Base-by-base conservation (phyloP, 2,888 invertebrate species). In the Furcula furcula region DNA sequence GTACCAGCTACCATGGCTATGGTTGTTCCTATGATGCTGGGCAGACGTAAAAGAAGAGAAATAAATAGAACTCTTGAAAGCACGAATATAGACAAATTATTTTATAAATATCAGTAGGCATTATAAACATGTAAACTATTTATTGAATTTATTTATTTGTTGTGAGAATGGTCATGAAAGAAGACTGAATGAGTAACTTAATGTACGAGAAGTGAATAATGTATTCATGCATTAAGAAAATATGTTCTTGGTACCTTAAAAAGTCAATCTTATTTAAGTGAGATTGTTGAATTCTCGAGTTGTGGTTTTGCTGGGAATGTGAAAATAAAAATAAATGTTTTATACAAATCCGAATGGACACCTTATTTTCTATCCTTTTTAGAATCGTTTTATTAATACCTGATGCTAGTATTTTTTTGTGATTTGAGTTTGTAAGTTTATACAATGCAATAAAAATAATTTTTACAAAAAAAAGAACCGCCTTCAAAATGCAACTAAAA, bases 1-100 rank as follows among this genome's bases (percentile, higher is more conserved):
- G 89, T 95, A 11, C 94, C 94, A 4, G 94, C 94, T 0, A 94
- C 94, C 0, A 93, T 94, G 92, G 94, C 94, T 0, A 93, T 94
- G 92, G 89, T 95, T 49, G 92, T 94, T 20, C 95, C 95, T 0
- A 92, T 94, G 91, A 92, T 94, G 71, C 81, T 94, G 39, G 93
- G 93, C 5, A 66, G 78, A 50, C 73, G 83, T n/a, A 58, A 77
- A 46, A 77, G 77, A 58, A 65, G 84, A 46, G 76, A 76, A 21
- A 42, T 74, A 20, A 55, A 35, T 33, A 45, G 31, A 43, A 48
- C 39, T 13, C 40, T 55, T 26, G 48, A 56, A 40, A 42, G 65
- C 34, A 36, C 59, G 27, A 48, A 72, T 55, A 41, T 75, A 47
- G 57, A 73, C n/a, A 58, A 67, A 35, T 39, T 74, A 45, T 61